Percentiles rank a stretch among this genome's conserved stretches.
Conservation (phyloP, 2,113 vertebrate species). For the Hemibagrus wyckioides region DNA sequence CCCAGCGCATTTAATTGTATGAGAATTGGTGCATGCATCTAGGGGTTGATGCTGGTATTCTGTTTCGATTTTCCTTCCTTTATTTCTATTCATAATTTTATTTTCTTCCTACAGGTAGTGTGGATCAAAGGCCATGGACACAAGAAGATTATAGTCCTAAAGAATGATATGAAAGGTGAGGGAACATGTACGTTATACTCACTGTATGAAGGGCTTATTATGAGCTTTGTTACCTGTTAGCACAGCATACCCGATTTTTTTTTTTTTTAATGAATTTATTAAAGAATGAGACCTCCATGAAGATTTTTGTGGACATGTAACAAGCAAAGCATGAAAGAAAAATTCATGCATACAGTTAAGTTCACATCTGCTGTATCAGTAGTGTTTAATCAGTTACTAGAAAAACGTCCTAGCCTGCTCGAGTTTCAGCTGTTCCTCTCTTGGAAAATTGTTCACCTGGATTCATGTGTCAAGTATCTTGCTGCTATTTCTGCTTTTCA, state of each 20-base stretch:
- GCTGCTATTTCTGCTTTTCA: slow-evolving; percentile 11
- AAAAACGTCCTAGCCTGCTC: not conserved
- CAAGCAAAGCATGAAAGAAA: not conserved
- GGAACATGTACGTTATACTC: not conserved
- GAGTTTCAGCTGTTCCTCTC: not conserved
- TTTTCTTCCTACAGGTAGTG: slow-evolving; percentile 79
- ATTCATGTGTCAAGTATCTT: not conserved
- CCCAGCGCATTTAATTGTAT: not conserved
- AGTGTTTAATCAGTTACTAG: not conserved
- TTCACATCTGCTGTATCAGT: not conserved
- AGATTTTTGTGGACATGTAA: not conserved
- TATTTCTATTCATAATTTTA: not conserved
- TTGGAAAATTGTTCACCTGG: not conserved
- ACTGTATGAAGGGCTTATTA: not conserved
- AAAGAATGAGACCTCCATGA: not conserved
- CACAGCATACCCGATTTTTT: not conserved
- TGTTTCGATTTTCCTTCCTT: not conserved
- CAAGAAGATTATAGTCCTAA: slow-evolving; percentile 97
- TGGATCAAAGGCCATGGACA: slow-evolving; percentile 99
- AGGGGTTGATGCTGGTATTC: not conserved
- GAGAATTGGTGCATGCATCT: not conserved
- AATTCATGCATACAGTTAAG: not conserved
- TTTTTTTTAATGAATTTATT: not conserved
- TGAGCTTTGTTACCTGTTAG: not conserved
- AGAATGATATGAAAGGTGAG: slow-evolving; percentile 98